phyloP scores from a whole-genome alignment of 2,113 vertebrate genomes.

The Myodes glareolus region DNA sequence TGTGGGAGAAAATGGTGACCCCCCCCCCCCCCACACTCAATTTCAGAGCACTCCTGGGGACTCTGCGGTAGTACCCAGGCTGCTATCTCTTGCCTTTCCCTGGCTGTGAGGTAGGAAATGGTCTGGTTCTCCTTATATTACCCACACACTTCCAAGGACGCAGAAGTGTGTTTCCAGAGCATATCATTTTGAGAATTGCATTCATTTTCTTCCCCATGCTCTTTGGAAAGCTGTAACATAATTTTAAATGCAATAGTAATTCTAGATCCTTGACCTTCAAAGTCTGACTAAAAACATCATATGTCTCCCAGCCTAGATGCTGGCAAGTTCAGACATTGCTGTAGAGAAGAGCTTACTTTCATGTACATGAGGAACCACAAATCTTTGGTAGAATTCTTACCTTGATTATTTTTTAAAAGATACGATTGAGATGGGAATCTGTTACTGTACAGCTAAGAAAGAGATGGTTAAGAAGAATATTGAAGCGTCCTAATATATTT shows the following conservation, averaged over 20 bases:
- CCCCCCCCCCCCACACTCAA: neutral
- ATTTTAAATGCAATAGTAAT: constrained; percentile 78
- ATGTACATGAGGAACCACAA: constrained; percentile 45
- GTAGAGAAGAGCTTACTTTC: constrained; percentile 34
- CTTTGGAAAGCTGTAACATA: constrained; percentile 76
- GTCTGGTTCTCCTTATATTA: constrained; percentile 44
- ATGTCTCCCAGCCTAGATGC: constrained; percentile 56
- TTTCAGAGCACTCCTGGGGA: constrained; percentile 64
- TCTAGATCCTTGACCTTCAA: constrained; percentile 77
- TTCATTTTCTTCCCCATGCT: constrained; percentile 75
- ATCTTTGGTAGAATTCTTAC: constrained; percentile 65
- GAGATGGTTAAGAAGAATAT: constrained; percentile 18
- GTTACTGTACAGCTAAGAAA: neutral
- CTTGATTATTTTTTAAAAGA: neutral
- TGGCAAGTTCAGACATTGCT: constrained; percentile 70
- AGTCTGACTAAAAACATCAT: constrained; percentile 76
- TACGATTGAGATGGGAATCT: constrained; percentile 35
- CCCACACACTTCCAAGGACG: constrained; percentile 53
- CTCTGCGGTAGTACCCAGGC: neutral
- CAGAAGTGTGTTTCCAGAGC: constrained; percentile 70
- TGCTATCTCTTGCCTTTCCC: constrained; percentile 39
- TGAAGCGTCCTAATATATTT: neutral
- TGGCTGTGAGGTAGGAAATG: constrained; percentile 56
- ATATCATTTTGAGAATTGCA: constrained; percentile 75
- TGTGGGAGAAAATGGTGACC: constrained; percentile 69